phyloP scores from a whole-genome alignment of 2,797 vertebrate species.

The Moxostoma hubbsi region DNA sequence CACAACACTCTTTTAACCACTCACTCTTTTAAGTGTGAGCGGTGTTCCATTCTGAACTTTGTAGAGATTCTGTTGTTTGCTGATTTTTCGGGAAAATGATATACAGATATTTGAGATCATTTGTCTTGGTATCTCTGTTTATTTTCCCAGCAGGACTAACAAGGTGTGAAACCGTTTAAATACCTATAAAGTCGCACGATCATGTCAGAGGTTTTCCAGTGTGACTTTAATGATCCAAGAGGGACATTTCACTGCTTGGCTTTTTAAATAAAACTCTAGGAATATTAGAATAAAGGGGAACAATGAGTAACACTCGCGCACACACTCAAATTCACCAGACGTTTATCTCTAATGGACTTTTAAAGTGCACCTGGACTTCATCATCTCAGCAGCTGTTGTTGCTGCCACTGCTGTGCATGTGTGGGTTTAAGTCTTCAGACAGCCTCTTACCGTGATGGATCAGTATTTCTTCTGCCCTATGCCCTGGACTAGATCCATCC shows the following conservation, averaged over 20 bases:
- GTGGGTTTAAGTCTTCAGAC: conserved; percentile 42
- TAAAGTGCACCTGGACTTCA: conserved; percentile 77
- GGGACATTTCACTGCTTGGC: conserved; percentile 45
- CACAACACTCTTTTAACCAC: background rate
- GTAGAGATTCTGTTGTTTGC: background rate
- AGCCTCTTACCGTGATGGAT: conserved; percentile 78
- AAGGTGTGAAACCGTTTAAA: conserved; percentile 59
- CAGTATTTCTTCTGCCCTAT: conserved; percentile 77
- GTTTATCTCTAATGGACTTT: conserved; percentile 55
- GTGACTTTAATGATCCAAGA: conserved; percentile 62
- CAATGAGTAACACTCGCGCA: conserved; percentile 31
- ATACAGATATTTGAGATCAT: conserved; percentile 43
- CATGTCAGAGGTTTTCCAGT: conserved; percentile 56
- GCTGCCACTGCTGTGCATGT: conserved; percentile 44
- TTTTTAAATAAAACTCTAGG: conserved; percentile 59
- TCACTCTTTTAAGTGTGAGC: conserved; percentile 14
- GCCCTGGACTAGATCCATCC: conserved; percentile 80
- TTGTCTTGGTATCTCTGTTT: background rate
- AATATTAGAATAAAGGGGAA: conserved; percentile 37
- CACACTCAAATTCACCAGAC: conserved; percentile 30
- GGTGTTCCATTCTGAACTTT: background rate
- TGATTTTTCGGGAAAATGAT: background rate
- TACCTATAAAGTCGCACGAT: conserved; percentile 59
- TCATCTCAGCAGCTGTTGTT: conserved; percentile 66
- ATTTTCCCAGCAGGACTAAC: conserved; percentile 42